A percentile compares a stretch with the other conserved stretches of the same genome.
Conservation (phyloP, 2,113 vertebrate species). For the Prochilodus magdalenae region DNA sequence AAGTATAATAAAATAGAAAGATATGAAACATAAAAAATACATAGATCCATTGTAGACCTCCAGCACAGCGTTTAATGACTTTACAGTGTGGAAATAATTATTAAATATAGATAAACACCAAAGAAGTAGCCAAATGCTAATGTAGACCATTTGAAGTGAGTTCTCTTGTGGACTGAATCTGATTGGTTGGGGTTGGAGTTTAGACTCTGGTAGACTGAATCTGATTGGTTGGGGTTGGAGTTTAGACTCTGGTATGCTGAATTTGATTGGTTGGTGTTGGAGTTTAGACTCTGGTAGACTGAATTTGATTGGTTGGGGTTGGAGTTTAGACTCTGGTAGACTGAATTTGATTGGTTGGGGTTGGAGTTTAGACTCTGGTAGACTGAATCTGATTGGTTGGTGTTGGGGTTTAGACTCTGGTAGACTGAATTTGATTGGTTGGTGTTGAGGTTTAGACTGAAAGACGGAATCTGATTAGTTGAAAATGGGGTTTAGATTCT, state of each 20-base stretch:
- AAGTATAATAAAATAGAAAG: no score
- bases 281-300: slow-evolving; percentile 2
- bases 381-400: background rate
- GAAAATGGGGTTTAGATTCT: background rate
- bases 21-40: no score
- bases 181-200: no score
- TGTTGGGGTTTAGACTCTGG: slow-evolving; percentile 1
- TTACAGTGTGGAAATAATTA: no score
- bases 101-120: no score
- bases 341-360: background rate
- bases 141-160: no score
- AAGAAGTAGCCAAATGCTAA: no score
- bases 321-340: background rate
- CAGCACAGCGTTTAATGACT: no score
- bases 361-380: no score
- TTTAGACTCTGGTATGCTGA: background rate
- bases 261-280: background rate
- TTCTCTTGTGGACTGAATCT: background rate
- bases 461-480: slow-evolving; percentile 10
- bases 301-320: background rate
- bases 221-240: background rate
- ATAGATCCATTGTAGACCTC: no score
- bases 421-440: background rate
- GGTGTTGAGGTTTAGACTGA: background rate
- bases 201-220: background rate